Base-by-base conservation (phyloP, 2,797 vertebrate species). In the Hoplostethus mediterraneus region DNA sequence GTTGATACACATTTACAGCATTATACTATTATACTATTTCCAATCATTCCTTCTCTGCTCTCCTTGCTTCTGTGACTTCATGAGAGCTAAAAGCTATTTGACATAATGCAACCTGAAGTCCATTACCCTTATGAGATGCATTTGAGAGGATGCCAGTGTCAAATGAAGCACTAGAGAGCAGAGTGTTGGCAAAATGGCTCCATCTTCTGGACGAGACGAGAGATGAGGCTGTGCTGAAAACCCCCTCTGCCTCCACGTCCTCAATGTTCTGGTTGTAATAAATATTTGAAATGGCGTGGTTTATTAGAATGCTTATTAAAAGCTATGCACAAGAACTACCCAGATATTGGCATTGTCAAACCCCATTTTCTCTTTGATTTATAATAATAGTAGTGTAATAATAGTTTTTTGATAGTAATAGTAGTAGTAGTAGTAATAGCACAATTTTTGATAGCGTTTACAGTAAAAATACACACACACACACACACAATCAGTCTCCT, bases 171-270 rank as follows among this genome's bases (percentile, higher is more conserved):
- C 33, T 62, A 45, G n/a, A 9, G 54, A 49, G n/a, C 9, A 17
- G n/a, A 52, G 77, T 67, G 71, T 71, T 79, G 69, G 77, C 60
- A 86, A 78, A 90, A 77, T 80, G 67, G 79, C 82, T 84, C 72
- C 79, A 77, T 64, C 82, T 88, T 71, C 63, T 86, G 89, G 82
- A 82, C 73, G 70, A 83, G 60, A 73, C 53, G 51, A 47, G 52
- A 57, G 63, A 60, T 30, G 31, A 67, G 72, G 63, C 63, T 66
- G 28, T 6, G 38, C 0, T 74, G 42, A 75, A 59, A 33, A 30
- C 52, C 64, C 64, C 53, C 63, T 45, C 68, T 65, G 3, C 63
- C 11, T 21, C 62, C 56, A 52, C 14, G 63, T 63, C n/a, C 17
- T 61, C 12, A 52, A 55, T 65, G 51, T 53, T 13, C 47, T 64